phyloP scores from a whole-genome alignment of 2,113 vertebrate species.

The Ahaetulla prasina region DNA sequence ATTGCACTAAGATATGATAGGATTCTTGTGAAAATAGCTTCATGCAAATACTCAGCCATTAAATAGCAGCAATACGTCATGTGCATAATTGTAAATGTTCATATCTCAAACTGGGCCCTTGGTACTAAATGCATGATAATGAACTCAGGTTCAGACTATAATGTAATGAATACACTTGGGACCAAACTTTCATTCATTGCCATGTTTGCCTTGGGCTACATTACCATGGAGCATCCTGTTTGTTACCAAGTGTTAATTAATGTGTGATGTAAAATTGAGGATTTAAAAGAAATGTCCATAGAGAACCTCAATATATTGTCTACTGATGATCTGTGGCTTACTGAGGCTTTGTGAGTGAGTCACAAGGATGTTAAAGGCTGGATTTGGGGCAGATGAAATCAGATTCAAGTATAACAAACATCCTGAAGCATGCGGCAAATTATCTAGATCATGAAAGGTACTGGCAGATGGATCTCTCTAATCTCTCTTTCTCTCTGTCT shows the following conservation, averaged over 20 bases:
- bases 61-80: not conserved
- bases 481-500: not conserved
- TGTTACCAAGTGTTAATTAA: not conserved
- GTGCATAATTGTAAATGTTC: not conserved
- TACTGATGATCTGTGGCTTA: not conserved
- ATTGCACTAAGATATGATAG: not conserved
- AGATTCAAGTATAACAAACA: not conserved
- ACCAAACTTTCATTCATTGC: not conserved
- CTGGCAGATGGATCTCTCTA: not conserved
- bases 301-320: not conserved
- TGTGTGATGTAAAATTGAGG: not conserved
- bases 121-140: conserved; percentile 52
- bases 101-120: conserved; percentile 28
- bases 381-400: not conserved
- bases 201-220: conserved; percentile 16
- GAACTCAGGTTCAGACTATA: conserved; percentile 43
- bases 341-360: not conserved
- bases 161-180: conserved; percentile 51
- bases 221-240: conserved; percentile 33
- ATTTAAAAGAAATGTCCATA: not conserved
- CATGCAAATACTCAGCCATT: not conserved
- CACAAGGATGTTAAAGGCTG: not conserved
- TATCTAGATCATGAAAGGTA: not conserved
- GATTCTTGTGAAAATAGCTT: not conserved
- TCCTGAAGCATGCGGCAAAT: not conserved